A percentile compares a stretch with the other conserved stretches of the same genome.
Evolutionary conservation across 2,797 vertebrate genomes (phyloP).

Genomic region (Micromesistius poutassou): DNA sequence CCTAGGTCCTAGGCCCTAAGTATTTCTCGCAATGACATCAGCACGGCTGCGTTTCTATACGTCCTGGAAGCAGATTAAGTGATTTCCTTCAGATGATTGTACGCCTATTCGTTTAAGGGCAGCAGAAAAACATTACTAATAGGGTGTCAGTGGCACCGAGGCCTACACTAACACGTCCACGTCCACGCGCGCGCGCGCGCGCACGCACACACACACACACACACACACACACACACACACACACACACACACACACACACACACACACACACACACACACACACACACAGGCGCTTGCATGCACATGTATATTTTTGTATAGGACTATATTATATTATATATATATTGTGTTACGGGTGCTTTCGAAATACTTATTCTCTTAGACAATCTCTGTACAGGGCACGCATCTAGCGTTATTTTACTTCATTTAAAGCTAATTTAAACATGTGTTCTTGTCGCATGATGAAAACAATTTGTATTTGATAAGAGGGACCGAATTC

Average conservation of each 20-base stretch:
- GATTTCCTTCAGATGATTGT: too few relatives aligned
- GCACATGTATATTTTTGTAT: neutral
- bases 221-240: neutral
- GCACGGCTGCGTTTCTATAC: too few relatives aligned
- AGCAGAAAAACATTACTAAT: neutral
- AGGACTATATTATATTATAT: neutral
- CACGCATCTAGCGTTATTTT: neutral
- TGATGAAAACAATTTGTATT: neutral
- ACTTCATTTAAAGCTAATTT: neutral
- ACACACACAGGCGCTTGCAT: neutral
- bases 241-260: neutral
- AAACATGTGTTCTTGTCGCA: neutral
- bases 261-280: neutral
- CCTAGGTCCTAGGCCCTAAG: too few relatives aligned
- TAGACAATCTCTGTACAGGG: neutral
- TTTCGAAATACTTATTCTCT: neutral
- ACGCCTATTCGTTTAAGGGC: neutral
- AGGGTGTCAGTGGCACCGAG: neutral
- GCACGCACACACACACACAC: neutral
- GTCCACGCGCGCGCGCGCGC: too few relatives aligned
- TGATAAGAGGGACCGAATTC: too few relatives aligned
- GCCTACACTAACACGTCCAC: neutral
- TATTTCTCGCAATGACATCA: too few relatives aligned
- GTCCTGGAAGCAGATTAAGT: too few relatives aligned
- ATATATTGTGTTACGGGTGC: neutral